Conservation (phyloP, 2,113 vertebrate species). For the Lanius collurio region DNA sequence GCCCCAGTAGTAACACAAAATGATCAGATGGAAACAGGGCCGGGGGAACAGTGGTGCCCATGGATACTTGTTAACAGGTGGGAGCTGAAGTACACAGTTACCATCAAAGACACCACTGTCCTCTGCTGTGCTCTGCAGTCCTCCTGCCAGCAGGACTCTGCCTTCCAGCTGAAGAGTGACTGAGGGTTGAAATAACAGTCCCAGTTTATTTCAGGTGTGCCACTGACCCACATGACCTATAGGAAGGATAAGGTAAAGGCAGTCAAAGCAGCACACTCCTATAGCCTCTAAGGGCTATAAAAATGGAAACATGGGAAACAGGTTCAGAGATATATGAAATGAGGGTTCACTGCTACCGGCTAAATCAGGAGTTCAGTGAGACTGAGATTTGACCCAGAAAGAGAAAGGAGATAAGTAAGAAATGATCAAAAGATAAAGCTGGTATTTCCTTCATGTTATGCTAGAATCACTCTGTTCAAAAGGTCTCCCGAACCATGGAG, state of each 20-base stretch:
- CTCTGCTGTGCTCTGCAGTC: not conserved
- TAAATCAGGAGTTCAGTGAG: not conserved
- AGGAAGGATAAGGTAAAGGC: not conserved
- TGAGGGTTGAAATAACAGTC: not conserved
- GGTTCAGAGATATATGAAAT: not conserved
- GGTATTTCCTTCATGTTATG: constrained; percentile 18
- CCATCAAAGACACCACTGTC: not conserved
- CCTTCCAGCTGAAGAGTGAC: not conserved
- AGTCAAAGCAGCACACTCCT: not conserved
- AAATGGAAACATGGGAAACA: not conserved
- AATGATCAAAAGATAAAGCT: not conserved
- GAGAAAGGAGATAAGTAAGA: constrained; percentile 5
- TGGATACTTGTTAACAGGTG: not conserved
- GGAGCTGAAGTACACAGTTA: not conserved
- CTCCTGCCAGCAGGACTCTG: not conserved
- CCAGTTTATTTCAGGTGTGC: constrained; percentile 22
- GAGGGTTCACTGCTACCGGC: not conserved
- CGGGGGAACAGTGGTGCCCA: not conserved
- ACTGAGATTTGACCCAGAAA: constrained; percentile 8
- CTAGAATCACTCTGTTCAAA: constrained; percentile 18
- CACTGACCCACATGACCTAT: not conserved
- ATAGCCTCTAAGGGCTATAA: not conserved
- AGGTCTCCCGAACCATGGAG: not conserved
- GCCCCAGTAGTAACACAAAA: not conserved
- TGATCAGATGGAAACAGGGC: not conserved